Evolutionary conservation across 1,140 invertebrate species (phyloP).

Genomic region (Bombus balteatus): DNA sequence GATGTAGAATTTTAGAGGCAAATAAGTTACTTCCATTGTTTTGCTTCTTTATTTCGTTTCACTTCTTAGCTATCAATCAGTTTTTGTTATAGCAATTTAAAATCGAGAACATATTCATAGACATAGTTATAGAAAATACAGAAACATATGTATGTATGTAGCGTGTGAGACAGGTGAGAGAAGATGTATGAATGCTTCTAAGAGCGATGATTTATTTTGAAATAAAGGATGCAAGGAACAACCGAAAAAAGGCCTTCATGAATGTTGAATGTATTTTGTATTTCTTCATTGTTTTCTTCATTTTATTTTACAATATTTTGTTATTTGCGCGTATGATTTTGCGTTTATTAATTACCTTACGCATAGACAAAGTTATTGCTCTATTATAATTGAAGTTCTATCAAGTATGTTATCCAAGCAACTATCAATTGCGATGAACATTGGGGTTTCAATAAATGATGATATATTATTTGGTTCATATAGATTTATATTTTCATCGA

Average conservation of each 20-base stretch:
- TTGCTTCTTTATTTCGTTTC: too few relatives aligned
- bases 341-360: background rate
- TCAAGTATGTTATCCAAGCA: background rate
- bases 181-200: too few relatives aligned
- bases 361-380: background rate
- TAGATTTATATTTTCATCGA: slow-evolving; percentile 62
- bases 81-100: too few relatives aligned
- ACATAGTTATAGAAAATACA: too few relatives aligned
- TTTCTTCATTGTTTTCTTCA: background rate
- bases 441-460: slow-evolving; percentile 21
- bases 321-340: background rate
- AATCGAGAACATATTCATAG: too few relatives aligned
- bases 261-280: background rate
- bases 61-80: too few relatives aligned
- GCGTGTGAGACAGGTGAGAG: accelerated
- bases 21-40: too few relatives aligned
- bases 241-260: background rate
- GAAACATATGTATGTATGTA: too few relatives aligned
- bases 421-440: background rate
- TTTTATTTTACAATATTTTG: background rate
- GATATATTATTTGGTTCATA: slow-evolving; percentile 20
- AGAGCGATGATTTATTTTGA: background rate
- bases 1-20: too few relatives aligned
- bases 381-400: background rate
- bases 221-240: background rate